A percentile compares a stretch with the other conserved stretches of the same genome.
Evolutionary conservation across 2,113 vertebrate species (phyloP).

Genomic region (Gymnarchus niloticus): DNA sequence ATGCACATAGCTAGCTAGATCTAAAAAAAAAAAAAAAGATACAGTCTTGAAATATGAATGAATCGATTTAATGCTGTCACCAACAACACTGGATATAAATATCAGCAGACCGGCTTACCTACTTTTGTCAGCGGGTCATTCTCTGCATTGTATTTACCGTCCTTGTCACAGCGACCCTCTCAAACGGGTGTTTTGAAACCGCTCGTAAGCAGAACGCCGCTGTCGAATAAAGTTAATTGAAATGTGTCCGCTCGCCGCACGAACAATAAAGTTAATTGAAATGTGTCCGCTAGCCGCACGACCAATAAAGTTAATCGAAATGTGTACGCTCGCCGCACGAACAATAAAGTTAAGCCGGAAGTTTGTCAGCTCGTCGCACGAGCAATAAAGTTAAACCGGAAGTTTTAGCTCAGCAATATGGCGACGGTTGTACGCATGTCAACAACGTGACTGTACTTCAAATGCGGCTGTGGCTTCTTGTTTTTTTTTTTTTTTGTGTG

Average conservation of each 20-base stretch:
- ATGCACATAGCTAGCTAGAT: neutral
- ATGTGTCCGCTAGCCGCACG: neutral
- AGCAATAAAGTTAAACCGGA: conserved; percentile 21
- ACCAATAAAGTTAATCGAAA: conserved; percentile 33
- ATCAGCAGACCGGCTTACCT: neutral
- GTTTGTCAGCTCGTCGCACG: neutral
- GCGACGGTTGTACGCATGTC: neutral
- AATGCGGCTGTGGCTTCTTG: neutral
- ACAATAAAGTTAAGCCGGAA: conserved; percentile 31
- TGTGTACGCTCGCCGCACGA: neutral
- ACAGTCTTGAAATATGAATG: neutral
- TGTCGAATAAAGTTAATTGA: conserved; percentile 26
- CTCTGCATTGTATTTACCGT: neutral
- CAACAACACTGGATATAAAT: neutral
- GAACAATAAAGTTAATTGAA: conserved; percentile 31
- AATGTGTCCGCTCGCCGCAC: neutral
- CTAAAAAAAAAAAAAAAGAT: neutral
- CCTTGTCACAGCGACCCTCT: neutral
- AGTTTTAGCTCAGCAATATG: conserved; percentile 19
- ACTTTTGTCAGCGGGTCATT: neutral
- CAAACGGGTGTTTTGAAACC: neutral
- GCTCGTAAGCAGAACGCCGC: neutral
- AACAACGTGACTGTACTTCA: conserved; percentile 20
- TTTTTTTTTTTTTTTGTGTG: neutral
- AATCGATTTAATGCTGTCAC: neutral